Conservation (phyloP, 1,140 invertebrate genomes). For the Halictus rubicundus region DNA sequence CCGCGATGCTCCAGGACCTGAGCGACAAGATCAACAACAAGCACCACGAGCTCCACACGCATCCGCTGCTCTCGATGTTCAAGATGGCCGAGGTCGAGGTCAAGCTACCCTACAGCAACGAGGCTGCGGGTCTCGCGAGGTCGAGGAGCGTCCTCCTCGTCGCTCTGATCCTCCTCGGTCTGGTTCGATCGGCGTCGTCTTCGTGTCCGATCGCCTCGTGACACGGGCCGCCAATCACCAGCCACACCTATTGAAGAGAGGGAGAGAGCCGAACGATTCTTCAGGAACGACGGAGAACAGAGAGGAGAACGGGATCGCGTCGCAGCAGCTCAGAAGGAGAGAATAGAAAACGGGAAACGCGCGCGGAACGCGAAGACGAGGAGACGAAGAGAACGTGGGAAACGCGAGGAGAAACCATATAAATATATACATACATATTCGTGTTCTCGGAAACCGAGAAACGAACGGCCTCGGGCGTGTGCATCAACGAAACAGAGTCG, state of each 20-base stretch:
- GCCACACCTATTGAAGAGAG: not conserved
- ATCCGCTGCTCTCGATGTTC: constrained; percentile 92
- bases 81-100: constrained; percentile 95
- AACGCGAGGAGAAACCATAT: too few relatives aligned
- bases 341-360: too few relatives aligned
- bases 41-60: constrained; percentile 90
- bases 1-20: constrained; percentile 88
- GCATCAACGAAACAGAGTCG: constrained; percentile 48
- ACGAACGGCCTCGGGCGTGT: constrained; percentile 32
- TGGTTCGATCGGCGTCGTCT: constrained; percentile 58
- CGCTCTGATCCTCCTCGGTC: constrained; percentile 40
- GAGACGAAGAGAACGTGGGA: too few relatives aligned
- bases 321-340: too few relatives aligned
- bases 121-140: constrained; percentile 47
- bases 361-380: too few relatives aligned
- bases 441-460: not conserved
- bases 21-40: constrained; percentile 91
- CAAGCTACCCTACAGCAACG: constrained; percentile 75
- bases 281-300: too few relatives aligned
- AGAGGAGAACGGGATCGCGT: too few relatives aligned
- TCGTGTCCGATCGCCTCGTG: constrained; percentile 54
- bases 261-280: too few relatives aligned
- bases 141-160: constrained; percentile 59
- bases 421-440: not conserved
- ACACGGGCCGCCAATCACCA: constrained; percentile 33